Evolutionary conservation across 2,113 vertebrate genomes (phyloP).

Genomic region (Caloenas nicobarica): DNA sequence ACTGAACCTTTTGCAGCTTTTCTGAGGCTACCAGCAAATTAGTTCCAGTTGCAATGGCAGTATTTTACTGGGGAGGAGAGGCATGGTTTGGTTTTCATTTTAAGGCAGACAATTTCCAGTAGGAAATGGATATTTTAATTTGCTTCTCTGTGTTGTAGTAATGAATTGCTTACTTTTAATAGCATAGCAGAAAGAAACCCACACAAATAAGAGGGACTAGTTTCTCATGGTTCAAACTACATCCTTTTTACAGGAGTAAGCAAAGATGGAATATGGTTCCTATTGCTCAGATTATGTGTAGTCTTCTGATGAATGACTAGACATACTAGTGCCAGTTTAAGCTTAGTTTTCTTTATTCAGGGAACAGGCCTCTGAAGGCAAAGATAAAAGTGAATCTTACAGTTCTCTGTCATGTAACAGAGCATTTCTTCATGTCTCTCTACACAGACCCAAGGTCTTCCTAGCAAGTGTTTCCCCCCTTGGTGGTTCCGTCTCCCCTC

Average conservation of each 20-base stretch:
- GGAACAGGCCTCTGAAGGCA: neutral
- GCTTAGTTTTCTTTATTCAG: neutral
- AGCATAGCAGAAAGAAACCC: neutral
- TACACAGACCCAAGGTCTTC: neutral
- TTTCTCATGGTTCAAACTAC: neutral
- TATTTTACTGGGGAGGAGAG: neutral
- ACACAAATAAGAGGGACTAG: neutral
- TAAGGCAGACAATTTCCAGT: neutral
- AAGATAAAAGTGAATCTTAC: neutral
- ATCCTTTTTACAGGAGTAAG: neutral
- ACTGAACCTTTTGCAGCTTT: neutral
- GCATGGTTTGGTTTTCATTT: slow-evolving; percentile 28
- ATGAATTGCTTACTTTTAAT: neutral
- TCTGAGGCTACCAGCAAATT: slow-evolving; percentile 33
- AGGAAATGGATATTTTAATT: slow-evolving; percentile 44
- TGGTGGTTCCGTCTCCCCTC: neutral
- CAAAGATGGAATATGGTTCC: neutral
- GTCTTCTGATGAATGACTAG: neutral
- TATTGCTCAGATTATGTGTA: neutral
- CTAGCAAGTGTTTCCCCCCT: neutral
- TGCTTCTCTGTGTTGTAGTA: neutral
- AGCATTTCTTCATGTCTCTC: neutral
- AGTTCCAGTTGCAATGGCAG: slow-evolving; percentile 43
- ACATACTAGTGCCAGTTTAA: neutral
- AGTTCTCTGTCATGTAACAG: neutral